Conservation (phyloP, 2,113 vertebrate species). For the Pluvianellus socialis region DNA sequence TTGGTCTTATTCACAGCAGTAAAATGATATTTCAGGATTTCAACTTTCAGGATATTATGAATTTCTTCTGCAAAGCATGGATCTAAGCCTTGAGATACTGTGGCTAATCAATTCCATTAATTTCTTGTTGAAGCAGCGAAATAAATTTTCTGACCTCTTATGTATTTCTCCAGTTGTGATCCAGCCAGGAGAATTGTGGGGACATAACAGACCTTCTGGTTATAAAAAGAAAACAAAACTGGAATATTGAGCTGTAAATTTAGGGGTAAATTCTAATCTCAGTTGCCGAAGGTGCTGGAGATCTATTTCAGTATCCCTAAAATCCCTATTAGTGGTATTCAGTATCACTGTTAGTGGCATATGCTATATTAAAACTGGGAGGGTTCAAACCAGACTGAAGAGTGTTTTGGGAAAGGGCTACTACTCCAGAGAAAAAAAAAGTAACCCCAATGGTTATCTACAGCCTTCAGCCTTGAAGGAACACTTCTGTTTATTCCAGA, state of each 20-base stretch:
- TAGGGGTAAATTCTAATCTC: neutral
- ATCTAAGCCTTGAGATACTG: conserved; percentile 59
- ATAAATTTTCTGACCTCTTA: conserved; percentile 40
- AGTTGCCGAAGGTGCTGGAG: neutral
- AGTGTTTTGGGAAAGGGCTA: neutral
- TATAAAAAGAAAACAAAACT: neutral
- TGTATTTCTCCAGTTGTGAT: conserved; percentile 4
- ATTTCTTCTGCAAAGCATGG: conserved; percentile 49
- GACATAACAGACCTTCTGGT: neutral
- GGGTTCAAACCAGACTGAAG: neutral
- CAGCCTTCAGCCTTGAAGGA: neutral
- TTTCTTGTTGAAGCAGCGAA: conserved; percentile 51
- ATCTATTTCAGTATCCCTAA: neutral
- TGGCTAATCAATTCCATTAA: conserved; percentile 69
- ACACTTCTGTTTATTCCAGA: neutral
- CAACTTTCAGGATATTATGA: conserved; percentile 55
- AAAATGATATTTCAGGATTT: conserved; percentile 67
- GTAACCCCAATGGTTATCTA: neutral
- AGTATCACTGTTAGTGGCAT: neutral
- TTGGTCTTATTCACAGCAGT: conserved; percentile 57
- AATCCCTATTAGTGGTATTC: neutral
- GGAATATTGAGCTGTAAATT: neutral
- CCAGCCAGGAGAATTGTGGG: neutral
- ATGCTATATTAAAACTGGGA: neutral
- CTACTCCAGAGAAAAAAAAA: neutral